phyloP scores from a whole-genome alignment of 1,140 invertebrate species.

The Scaptomyza hsui region DNA sequence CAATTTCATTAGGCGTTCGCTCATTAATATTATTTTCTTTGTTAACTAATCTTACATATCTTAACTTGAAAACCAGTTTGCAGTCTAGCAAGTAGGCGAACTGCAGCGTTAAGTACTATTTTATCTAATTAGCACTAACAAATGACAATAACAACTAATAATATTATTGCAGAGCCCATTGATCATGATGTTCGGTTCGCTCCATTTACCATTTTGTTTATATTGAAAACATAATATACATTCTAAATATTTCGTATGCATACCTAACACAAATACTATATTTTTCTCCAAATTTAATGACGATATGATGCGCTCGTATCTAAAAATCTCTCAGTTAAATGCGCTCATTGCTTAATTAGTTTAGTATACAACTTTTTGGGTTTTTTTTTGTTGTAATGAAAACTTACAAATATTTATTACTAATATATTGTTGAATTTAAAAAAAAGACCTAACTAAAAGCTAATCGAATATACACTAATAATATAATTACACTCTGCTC shows the following conservation, averaged over 20 bases:
- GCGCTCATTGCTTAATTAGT: conserved; percentile 60
- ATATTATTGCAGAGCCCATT: conserved; percentile 17
- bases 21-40: background rate
- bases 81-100: conserved; percentile 33
- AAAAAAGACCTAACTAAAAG: conserved; percentile 7
- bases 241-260: conserved; percentile 4
- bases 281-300: conserved; percentile 1
- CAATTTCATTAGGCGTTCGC: conserved; percentile 16
- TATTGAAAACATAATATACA: conserved; percentile 9
- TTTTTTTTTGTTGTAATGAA: conserved; percentile 27
- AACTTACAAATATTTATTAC: conserved; percentile 47
- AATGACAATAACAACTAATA: conserved; percentile 18
- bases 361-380: conserved; percentile 11
- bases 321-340: conserved; percentile 48
- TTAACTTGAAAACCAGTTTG: conserved; percentile 16
- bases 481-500: conserved; percentile 48
- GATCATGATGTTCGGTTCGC: conserved; percentile 11
- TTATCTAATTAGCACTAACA: conserved; percentile 43
- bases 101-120: conserved; percentile 33
- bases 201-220: conserved; percentile 23
- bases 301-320: too few species aligned
- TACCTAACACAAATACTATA: conserved; percentile 15
- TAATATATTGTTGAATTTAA: conserved; percentile 16
- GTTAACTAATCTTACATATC: background rate
- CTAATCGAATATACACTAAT: conserved; percentile 58